Percentiles rank a stretch among this genome's conserved stretches.
Conservation (phyloP, 1,140 invertebrate genomes). For the Aphelinus atriplicis region DNA sequence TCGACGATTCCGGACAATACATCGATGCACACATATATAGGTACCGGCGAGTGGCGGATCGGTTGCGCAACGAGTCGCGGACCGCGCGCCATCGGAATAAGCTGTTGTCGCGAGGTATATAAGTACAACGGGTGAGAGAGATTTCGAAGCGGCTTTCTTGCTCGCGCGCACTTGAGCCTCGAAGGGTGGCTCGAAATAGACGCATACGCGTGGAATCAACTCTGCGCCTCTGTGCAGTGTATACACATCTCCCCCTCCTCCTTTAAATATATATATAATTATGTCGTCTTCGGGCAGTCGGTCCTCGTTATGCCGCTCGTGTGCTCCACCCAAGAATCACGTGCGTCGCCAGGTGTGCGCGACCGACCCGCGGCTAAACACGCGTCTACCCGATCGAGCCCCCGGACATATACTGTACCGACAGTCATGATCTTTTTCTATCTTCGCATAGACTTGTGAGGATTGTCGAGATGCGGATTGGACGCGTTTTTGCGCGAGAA, state of each 20-base stretch:
- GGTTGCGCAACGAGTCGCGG: neutral
- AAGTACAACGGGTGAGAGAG: neutral
- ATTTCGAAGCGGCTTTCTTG: conserved; percentile 16
- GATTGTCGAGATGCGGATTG: too few species aligned
- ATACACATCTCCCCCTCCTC: neutral
- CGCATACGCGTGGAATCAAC: conserved; percentile 30
- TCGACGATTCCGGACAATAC: neutral
- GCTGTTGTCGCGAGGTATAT: conserved; percentile 3
- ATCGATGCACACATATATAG: neutral
- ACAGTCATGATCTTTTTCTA: too few species aligned
- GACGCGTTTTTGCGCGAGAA: too few species aligned
- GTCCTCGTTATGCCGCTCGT: too few species aligned
- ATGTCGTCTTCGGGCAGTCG: too few species aligned
- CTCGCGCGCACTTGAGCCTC: conserved; percentile 19
- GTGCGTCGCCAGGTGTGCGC: too few species aligned
- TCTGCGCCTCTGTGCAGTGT: neutral
- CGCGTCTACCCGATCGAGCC: too few species aligned
- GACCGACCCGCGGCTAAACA: too few species aligned
- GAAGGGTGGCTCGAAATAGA: conserved; percentile 41
- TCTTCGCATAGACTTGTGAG: too few species aligned
- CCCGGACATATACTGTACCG: too few species aligned
- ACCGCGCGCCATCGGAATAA: neutral
- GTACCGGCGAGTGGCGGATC: neutral
- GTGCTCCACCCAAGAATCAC: too few species aligned
- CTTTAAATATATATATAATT: conserved; percentile 9